A percentile compares a stretch with the other conserved stretches of the same genome.
These are phyloP conservation scores for Xylophagus ater DNA, from an alignment of 2,888 invertebrate genomes.

Conservation along the genomic window DNA sequence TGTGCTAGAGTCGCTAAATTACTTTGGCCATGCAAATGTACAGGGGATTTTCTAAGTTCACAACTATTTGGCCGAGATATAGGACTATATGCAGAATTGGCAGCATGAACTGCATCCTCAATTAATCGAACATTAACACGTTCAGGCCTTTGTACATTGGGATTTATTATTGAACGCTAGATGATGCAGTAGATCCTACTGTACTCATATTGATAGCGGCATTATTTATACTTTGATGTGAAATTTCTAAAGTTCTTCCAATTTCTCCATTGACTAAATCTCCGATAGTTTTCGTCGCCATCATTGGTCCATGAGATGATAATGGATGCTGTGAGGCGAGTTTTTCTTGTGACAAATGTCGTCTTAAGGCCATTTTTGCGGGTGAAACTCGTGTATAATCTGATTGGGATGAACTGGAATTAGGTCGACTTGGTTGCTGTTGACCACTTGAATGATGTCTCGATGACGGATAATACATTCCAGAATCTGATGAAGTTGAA, in stretches of 20 bases:
- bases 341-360: constrained; percentile 80
- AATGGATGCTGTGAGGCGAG: constrained; percentile 47
- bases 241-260: constrained; percentile 76
- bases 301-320: constrained; percentile 27
- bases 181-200: constrained; percentile 22
- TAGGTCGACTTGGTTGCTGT: constrained; percentile 34
- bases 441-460: constrained; percentile 2
- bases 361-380: constrained; percentile 73
- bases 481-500: constrained; percentile 35
- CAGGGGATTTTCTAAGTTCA: constrained; percentile 32
- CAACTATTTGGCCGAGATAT: constrained; percentile 46
- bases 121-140: constrained; percentile 45
- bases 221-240: constrained; percentile 79
- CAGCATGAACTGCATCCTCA: constrained; percentile 25
- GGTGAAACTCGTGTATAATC: constrained; percentile 71
- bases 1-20: constrained; percentile 37
- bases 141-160: constrained; percentile 48
- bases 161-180: constrained; percentile 45
- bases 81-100: constrained; percentile 29
- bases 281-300: constrained; percentile 69
- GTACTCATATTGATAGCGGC: constrained; percentile 82
- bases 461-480: constrained; percentile 27
- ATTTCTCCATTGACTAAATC: constrained; percentile 84
- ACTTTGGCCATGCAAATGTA: constrained; percentile 19
- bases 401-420: constrained; percentile 41